Conservation (phyloP, 1,140 invertebrate genomes). For the Magallana gigas region DNA sequence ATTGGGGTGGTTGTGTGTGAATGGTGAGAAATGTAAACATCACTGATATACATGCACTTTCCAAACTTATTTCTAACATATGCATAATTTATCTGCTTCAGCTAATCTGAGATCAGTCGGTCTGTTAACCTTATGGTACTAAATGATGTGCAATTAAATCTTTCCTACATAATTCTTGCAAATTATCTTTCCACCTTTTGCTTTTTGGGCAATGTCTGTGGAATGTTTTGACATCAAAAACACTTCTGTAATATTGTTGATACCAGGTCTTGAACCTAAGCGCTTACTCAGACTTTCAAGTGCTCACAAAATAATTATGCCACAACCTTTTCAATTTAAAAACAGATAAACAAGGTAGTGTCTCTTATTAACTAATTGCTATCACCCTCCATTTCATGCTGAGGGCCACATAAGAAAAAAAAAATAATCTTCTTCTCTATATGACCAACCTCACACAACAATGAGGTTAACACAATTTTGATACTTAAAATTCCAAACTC, state of each 20-base stretch:
- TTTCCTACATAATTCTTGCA: too few relatives aligned
- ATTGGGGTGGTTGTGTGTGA: not conserved
- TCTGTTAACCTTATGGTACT: too few relatives aligned
- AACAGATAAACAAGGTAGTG: constrained; percentile 24
- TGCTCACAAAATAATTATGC: constrained; percentile 28
- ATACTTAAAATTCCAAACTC: constrained; percentile 24
- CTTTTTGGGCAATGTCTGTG: not conserved
- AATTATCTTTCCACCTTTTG: not conserved
- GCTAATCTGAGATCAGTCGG: too few relatives aligned
- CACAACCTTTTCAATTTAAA: constrained; percentile 10
- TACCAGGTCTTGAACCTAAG: not conserved
- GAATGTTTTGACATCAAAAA: not conserved
- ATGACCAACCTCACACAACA: constrained; percentile 6
- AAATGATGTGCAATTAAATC: too few relatives aligned
- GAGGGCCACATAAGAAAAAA: not conserved
- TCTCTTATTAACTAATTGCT: constrained; percentile 20
- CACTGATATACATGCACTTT: too few relatives aligned
- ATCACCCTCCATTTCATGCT: not conserved
- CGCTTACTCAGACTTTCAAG: constrained; percentile 3
- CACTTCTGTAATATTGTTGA: not conserved
- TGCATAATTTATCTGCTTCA: too few relatives aligned
- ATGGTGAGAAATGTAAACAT: too few relatives aligned
- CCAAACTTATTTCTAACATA: too few relatives aligned
- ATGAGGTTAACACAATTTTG: constrained; percentile 29
- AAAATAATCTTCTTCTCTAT: not conserved